These are phyloP conservation scores for Trissonchulus sp. DNA, from an alignment of 2,888 invertebrate genomes.

Conservation along the genomic window DNA sequence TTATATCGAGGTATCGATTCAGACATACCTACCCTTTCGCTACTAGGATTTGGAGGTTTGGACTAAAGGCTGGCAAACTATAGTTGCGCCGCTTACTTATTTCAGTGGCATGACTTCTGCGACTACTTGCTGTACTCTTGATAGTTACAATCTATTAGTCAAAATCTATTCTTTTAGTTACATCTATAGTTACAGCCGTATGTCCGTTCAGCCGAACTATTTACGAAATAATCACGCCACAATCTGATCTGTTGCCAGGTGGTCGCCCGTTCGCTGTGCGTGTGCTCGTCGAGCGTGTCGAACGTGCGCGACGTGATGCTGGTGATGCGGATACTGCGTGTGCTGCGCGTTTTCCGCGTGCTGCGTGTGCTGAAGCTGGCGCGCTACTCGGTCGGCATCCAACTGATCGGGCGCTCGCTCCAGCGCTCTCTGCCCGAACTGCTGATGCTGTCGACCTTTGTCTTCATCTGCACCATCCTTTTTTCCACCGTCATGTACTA, in stretches of 20 bases:
- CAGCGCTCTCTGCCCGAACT: not conserved
- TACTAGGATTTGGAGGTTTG: too few relatives aligned
- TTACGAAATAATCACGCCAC: too few relatives aligned
- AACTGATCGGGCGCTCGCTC: not conserved
- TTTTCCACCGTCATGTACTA: slow-evolving; percentile 19
- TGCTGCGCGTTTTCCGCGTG: slow-evolving; percentile 14
- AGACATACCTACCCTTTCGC: too few relatives aligned
- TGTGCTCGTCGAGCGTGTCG: not conserved
- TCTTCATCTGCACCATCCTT: slow-evolving; percentile 4
- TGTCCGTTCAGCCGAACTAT: too few relatives aligned
- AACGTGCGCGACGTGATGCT: not conserved
- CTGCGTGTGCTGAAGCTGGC: slow-evolving; percentile 17
- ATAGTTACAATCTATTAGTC: too few relatives aligned
- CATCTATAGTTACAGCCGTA: too few relatives aligned
- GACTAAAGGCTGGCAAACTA: too few relatives aligned
- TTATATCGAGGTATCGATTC: not conserved
- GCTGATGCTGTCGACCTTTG: slow-evolving; percentile 9
- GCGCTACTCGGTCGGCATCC: slow-evolving; percentile 5
- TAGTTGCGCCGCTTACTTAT: too few relatives aligned
- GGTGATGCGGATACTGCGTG: slow-evolving; percentile 15
- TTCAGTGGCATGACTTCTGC: too few relatives aligned
- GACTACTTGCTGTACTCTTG: too few relatives aligned
- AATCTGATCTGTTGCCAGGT: too few relatives aligned
- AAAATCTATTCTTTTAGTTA: too few relatives aligned
- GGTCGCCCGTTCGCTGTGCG: not conserved